phyloP scores from a whole-genome alignment of 2,113 vertebrate species.

The Petaurus breviceps region DNA sequence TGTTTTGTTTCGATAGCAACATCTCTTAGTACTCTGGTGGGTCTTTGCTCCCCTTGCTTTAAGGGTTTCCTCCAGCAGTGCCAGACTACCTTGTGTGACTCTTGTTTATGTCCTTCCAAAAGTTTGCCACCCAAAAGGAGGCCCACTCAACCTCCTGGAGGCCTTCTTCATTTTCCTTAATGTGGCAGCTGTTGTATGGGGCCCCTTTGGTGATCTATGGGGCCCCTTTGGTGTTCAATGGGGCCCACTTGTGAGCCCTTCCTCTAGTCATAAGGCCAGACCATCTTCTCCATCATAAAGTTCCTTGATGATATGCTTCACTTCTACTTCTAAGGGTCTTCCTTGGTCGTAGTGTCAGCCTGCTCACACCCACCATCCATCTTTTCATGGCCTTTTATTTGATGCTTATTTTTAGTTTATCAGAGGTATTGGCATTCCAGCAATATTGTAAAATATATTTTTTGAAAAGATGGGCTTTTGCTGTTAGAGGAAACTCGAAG shows the following conservation, averaged over 20 bases:
- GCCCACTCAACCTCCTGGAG: too few relatives aligned
- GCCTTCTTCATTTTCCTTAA: too few relatives aligned
- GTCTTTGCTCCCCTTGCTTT: too few relatives aligned
- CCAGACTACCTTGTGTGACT: too few relatives aligned
- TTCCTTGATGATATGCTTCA: neutral
- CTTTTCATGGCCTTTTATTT: neutral
- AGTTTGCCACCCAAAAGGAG: too few relatives aligned
- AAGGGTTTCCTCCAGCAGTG: too few relatives aligned
- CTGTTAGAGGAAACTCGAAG: neutral
- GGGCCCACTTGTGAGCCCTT: neutral
- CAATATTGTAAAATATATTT: neutral
- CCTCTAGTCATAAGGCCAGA: neutral
- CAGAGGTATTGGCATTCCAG: neutral
- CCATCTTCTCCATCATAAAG: neutral
- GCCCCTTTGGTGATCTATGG: neutral
- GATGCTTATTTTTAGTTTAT: neutral
- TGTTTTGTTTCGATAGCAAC: too few relatives aligned
- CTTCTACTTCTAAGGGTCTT: neutral
- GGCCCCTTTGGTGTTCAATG: neutral
- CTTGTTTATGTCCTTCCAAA: too few relatives aligned
- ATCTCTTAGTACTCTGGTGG: too few relatives aligned
- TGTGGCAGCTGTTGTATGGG: too few relatives aligned
- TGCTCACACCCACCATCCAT: neutral
- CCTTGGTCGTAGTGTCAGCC: neutral
- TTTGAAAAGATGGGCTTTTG: neutral